phyloP scores from a whole-genome alignment of 2,797 vertebrate species.

The Molossus molossus region DNA sequence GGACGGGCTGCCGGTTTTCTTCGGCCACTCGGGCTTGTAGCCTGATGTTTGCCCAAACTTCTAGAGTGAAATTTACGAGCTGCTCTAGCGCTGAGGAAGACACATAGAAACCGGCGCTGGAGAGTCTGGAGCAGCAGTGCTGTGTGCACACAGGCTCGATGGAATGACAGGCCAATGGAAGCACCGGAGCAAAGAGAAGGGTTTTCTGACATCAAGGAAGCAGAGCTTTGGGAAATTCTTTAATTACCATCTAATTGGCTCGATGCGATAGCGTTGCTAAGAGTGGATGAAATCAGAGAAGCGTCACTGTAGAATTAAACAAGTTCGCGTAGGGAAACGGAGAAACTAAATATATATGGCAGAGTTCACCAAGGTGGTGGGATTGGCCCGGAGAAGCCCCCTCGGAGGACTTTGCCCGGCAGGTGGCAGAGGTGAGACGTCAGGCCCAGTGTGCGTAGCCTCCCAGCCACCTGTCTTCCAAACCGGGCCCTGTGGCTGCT shows the following conservation, averaged over 20 bases:
- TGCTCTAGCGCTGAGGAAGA: slow-evolving; percentile 82
- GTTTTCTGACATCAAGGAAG: slow-evolving; percentile 62
- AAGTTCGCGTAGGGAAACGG: not conserved
- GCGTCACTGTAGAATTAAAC: slow-evolving; percentile 54
- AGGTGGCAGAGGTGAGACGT: slow-evolving; percentile 47
- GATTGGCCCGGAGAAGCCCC: not conserved
- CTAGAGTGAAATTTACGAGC: slow-evolving; percentile 84
- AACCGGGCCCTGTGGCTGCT: not conserved
- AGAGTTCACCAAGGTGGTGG: not conserved
- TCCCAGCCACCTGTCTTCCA: not conserved
- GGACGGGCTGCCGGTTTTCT: slow-evolving; percentile 70
- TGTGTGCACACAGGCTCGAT: slow-evolving; percentile 75
- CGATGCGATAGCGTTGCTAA: slow-evolving; percentile 58
- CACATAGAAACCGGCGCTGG: slow-evolving; percentile 83
- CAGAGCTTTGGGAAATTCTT: slow-evolving; percentile 80
- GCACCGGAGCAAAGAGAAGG: slow-evolving; percentile 75
- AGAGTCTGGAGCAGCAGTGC: slow-evolving; percentile 77
- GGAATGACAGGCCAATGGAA: slow-evolving; percentile 83
- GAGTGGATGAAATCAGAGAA: slow-evolving; percentile 61
- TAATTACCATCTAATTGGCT: slow-evolving; percentile 82
- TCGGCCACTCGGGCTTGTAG: slow-evolving; percentile 81
- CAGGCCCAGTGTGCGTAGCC: accelerated
- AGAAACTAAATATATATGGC: not conserved
- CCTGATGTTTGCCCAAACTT: slow-evolving; percentile 80
- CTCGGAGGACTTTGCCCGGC: not conserved